A percentile compares a stretch with the other conserved stretches of the same genome.
phyloP scores from a whole-genome alignment of 2,113 vertebrate species.

The Oreotrochilus melanogaster region DNA sequence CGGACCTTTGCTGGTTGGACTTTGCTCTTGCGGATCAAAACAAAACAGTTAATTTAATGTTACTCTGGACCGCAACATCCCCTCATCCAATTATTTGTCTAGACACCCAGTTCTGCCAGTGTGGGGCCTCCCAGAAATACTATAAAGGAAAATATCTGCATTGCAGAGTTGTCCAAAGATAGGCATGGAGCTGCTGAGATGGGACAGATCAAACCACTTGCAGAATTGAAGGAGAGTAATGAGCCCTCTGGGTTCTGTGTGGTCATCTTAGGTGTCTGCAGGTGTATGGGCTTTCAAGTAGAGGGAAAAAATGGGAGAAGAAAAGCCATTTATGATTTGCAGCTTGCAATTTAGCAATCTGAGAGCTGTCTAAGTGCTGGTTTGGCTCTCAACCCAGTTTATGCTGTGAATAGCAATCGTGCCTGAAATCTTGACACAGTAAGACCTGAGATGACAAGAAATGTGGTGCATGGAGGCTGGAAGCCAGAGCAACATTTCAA shows the following conservation, averaged over 20 bases:
- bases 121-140: background rate
- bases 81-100: background rate
- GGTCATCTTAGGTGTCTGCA: background rate
- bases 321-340: background rate
- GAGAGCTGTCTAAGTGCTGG: conserved; percentile 18
- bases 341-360: background rate
- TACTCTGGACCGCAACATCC: no score
- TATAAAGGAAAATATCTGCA: background rate
- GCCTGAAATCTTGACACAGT: background rate
- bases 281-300: background rate
- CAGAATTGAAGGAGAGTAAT: background rate
- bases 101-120: background rate
- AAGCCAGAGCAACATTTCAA: background rate
- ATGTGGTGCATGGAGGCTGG: background rate
- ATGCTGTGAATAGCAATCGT: background rate
- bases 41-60: no score
- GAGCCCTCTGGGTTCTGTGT: background rate
- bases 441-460: background rate
- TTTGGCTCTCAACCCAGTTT: conserved; percentile 19
- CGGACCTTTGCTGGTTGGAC: no score
- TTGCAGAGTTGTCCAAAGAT: background rate
- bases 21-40: no score
- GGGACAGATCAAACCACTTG: background rate
- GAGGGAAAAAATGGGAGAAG: background rate
- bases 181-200: background rate